Evolutionary conservation across 1,140 invertebrate genomes (phyloP).

Genomic region (Diploscapter pachys): DNA sequence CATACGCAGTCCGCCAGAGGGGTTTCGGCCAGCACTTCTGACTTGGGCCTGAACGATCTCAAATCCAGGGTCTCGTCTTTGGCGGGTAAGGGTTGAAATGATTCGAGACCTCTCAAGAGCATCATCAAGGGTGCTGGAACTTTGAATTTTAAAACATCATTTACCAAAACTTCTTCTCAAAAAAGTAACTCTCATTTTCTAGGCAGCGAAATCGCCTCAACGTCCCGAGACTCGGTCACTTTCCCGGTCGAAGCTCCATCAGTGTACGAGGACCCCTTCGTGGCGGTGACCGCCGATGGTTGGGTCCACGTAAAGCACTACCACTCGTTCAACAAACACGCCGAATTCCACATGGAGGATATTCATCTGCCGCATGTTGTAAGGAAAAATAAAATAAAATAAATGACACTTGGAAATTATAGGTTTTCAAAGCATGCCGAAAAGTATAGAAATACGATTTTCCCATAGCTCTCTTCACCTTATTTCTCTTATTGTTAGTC

Average conservation of each 20-base stretch:
- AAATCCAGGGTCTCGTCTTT: no score
- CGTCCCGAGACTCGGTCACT: slow-evolving; percentile 2
- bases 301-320: slow-evolving; percentile 21
- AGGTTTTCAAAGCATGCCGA: no score
- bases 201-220: slow-evolving; percentile 19
- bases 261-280: slow-evolving; percentile 29
- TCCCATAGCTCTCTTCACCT: not conserved
- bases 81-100: no score
- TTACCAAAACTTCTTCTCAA: no score
- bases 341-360: slow-evolving; percentile 8
- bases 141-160: no score
- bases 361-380: slow-evolving; percentile 19
- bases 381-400: not conserved
- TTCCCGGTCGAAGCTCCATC: not conserved
- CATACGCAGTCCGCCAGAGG: no score
- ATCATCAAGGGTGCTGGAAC: no score
- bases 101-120: no score
- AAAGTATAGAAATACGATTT: no score
- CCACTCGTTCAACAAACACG: slow-evolving; percentile 15
- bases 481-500: not conserved
- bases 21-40: no score
- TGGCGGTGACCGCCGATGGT: slow-evolving; percentile 16
- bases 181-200: not conserved
- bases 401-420: no score
- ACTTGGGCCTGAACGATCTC: no score